These are phyloP conservation scores for Acrossocheilus fasciatus DNA, from an alignment of 2,797 vertebrate species.

Conservation along the genomic window DNA sequence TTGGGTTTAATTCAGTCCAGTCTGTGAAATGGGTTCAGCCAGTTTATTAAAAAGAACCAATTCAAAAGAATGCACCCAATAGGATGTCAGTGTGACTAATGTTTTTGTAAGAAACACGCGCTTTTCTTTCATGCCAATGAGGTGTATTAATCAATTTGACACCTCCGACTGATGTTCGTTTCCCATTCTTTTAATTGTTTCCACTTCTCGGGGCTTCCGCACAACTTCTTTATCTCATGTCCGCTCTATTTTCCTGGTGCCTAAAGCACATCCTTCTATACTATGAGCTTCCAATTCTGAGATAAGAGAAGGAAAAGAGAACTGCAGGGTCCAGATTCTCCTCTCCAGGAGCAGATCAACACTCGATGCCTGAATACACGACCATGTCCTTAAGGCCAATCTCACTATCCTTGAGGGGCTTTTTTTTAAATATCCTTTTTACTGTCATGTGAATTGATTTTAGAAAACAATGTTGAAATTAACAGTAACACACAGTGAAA, in stretches of 20 bases:
- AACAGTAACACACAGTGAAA: neutral
- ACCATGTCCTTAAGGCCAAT: constrained; percentile 13
- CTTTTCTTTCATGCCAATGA: constrained; percentile 60
- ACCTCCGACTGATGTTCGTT: constrained; percentile 76
- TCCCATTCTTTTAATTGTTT: constrained; percentile 83
- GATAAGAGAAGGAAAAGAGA: constrained; percentile 33
- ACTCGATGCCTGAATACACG: neutral
- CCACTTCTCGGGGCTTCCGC: constrained; percentile 73
- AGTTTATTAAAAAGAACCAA: constrained; percentile 61
- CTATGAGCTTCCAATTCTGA: constrained; percentile 16
- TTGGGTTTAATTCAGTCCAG: constrained; percentile 14
- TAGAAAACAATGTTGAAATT: neutral
- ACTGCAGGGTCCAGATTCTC: constrained; percentile 3
- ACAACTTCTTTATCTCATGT: constrained; percentile 75
- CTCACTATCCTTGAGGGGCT: neutral
- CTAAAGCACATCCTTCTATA: constrained; percentile 58
- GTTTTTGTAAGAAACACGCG: constrained; percentile 34
- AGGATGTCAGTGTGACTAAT: constrained; percentile 51
- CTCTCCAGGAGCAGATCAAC: neutral
- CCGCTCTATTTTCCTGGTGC: constrained; percentile 55
- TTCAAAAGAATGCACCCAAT: constrained; percentile 56
- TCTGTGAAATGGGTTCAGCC: constrained; percentile 24
- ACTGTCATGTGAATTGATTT: neutral
- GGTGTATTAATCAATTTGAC: constrained; percentile 76
- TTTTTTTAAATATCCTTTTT: neutral